phyloP scores from a whole-genome alignment of 2,888 invertebrate species.

The Nomada goodeniana region DNA sequence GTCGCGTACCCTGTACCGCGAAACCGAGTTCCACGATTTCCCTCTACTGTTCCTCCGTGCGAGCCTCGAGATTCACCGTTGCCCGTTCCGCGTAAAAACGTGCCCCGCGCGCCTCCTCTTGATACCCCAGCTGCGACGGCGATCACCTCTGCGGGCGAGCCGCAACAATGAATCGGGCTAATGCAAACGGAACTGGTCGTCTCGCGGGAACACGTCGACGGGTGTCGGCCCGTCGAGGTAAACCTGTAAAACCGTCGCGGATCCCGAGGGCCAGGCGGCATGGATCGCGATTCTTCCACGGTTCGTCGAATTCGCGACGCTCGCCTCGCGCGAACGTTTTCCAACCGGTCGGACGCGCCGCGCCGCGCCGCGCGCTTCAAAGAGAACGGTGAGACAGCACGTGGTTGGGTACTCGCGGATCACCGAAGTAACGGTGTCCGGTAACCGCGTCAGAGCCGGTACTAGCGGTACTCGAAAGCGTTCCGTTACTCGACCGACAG shows the following conservation, averaged over 20 bases:
- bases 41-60: neutral
- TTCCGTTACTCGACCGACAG: conserved; percentile 85
- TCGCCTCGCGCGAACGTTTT: conserved; percentile 28
- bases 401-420: conserved; percentile 76
- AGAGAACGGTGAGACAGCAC: conserved; percentile 79
- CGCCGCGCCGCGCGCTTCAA: conserved; percentile 55
- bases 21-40: conserved; percentile 15
- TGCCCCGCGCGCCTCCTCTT: neutral
- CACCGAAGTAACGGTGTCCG: conserved; percentile 81
- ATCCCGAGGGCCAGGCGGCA: neutral
- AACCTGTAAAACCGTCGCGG: conserved; percentile 17
- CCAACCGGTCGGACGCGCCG: conserved; percentile 39
- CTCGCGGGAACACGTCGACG: conserved; percentile 2
- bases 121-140: neutral
- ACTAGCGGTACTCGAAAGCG: conserved; percentile 82
- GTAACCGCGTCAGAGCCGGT: conserved; percentile 83
- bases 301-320: conserved; percentile 52
- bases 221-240: neutral
- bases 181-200: conserved; percentile 53
- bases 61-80: conserved; percentile 45
- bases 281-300: conserved; percentile 54
- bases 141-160: neutral
- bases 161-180: conserved; percentile 50
- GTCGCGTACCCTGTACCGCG: neutral
- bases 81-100: conserved; percentile 16